phyloP scores from a whole-genome alignment of 2,113 vertebrate genomes.

The Chaetorhynchus papuensis region DNA sequence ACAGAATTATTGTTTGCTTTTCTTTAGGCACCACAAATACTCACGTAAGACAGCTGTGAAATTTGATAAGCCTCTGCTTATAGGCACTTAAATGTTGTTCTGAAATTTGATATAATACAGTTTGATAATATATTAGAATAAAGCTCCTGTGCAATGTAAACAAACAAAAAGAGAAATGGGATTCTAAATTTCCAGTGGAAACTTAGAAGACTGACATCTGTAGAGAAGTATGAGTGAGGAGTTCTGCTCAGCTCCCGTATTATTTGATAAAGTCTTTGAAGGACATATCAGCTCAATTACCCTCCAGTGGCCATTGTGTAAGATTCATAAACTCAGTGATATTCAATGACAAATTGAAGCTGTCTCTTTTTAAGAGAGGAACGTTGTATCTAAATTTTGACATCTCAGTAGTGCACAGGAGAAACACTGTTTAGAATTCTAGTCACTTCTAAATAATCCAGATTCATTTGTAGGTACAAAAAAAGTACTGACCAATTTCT shows the following conservation, averaged over 20 bases:
- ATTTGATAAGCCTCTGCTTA: neutral
- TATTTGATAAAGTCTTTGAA: neutral
- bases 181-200: neutral
- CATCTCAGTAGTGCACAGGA: neutral
- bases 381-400: neutral
- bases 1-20: neutral
- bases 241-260: neutral
- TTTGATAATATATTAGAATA: neutral
- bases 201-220: neutral
- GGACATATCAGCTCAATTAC: neutral
- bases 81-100: neutral
- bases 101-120: neutral
- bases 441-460: neutral
- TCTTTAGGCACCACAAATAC: neutral
- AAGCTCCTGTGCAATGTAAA: neutral
- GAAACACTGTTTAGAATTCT: neutral
- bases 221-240: neutral
- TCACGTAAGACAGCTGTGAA: neutral
- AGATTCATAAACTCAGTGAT: neutral
- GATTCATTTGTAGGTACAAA: neutral
- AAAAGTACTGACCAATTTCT: neutral
- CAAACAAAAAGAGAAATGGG: neutral
- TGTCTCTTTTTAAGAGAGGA: neutral
- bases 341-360: neutral
- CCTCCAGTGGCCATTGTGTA: neutral